Base-by-base conservation (phyloP, 1,140 invertebrate species). In the Plutomurus gul region DNA sequence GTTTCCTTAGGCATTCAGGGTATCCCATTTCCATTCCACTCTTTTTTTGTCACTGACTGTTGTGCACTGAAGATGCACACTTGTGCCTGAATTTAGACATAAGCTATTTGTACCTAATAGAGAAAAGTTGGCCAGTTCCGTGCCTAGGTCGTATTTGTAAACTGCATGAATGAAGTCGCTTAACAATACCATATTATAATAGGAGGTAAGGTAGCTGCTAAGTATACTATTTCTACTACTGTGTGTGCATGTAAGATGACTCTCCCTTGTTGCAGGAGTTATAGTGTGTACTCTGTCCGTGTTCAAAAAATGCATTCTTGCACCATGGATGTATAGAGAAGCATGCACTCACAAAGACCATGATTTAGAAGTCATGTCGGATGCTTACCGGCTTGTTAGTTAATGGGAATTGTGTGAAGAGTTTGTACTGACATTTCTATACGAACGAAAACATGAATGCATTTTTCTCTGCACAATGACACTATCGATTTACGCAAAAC, bases 181-280 rank as follows among this genome's bases (percentile, higher is more conserved):
- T 65, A 65, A 65, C 56, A 65, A 65, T 65, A 18, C 13, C 25
- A 36, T 16, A 51, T 65, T 65, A 60, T 43, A 33, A 65, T 65
- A 11, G 16, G 10, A 33, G 1, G 7, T 43, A 43, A 4, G 39
- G 11, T 43, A 43, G 39, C 39, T 43, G 11, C n/a, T 43, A 43
- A 7, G 39, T 43, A 43, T 43, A n/a, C n/a, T n/a, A n/a, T n/a
- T n/a, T 43, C n/a, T 13, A 13, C 10, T 8, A 43, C 7, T 43
- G n/a, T 43, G 39, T 13, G n/a, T 43, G 39, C 10, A 13, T 43
- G 39, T 43, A 43, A 43, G n/a, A 13, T 43, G 39, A 43, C 39
- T 43, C 39, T 43, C n/a, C n/a, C 39, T 43, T 43, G 39, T 43
- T 13, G 39, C n/a, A 43, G 2, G 11, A 13, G 39, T n/a, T 43